Conservation (phyloP, 1,140 invertebrate species). For the Sarcophaga bullata region DNA sequence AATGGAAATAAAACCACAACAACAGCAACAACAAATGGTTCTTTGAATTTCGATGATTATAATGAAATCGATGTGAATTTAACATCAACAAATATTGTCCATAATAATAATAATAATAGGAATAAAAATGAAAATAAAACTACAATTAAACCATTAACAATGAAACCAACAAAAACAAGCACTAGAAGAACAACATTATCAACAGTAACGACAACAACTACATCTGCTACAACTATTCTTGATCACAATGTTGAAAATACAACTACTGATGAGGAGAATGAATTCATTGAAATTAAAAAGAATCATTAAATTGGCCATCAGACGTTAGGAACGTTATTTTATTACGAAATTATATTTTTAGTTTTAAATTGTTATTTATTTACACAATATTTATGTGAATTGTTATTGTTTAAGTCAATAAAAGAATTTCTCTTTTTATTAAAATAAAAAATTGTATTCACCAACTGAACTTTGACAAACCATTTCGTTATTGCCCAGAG, state of each 20-base stretch:
- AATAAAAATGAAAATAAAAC: background rate
- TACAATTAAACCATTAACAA: background rate
- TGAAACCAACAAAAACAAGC: background rate
- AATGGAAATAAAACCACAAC: conserved; percentile 16
- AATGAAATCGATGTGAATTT: conserved; percentile 27
- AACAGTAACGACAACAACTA: background rate
- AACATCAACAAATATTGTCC: background rate
- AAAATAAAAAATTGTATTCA: too few species aligned
- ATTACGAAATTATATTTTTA: too few species aligned
- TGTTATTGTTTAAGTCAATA: too few species aligned
- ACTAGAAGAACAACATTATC: background rate
- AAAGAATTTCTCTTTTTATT: too few species aligned
- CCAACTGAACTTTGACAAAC: too few species aligned
- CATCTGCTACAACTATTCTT: background rate
- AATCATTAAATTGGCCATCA: background rate
- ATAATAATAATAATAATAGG: background rate
- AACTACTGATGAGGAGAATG: conserved; percentile 26
- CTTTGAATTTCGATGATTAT: background rate
- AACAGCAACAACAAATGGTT: background rate
- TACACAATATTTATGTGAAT: too few species aligned
- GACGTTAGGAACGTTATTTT: too few species aligned
- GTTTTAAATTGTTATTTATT: too few species aligned
- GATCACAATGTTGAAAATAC: background rate
- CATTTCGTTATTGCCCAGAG: too few species aligned
- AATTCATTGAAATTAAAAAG: conserved; percentile 33